Conservation (phyloP, 2,888 invertebrate genomes). For the Sesamia inferens region DNA sequence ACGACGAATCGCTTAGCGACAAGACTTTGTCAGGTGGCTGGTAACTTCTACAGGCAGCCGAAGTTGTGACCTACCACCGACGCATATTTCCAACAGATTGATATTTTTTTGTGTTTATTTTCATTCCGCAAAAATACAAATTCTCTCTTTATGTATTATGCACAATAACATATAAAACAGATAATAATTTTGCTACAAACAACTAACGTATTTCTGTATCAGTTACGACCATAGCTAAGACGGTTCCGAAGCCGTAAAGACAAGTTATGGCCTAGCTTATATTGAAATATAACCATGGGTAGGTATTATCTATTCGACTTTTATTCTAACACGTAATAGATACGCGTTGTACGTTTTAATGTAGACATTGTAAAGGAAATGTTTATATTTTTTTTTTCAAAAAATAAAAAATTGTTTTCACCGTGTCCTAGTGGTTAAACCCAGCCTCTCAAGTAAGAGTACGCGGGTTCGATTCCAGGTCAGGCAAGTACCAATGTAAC, state of each 20-base stretch:
- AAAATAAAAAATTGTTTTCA: background rate
- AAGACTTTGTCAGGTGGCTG: too few species aligned
- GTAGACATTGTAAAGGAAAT: background rate
- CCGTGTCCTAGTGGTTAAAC: too few species aligned
- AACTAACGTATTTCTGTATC: slow-evolving; percentile 4
- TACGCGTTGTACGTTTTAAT: slow-evolving; percentile 10
- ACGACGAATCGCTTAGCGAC: too few species aligned
- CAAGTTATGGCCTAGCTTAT: slow-evolving; percentile 52
- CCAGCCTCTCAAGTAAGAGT: too few species aligned
- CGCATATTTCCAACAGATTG: too few species aligned
- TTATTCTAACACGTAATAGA: slow-evolving; percentile 35
- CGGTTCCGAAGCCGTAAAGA: slow-evolving; percentile 41
- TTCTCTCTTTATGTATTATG: background rate
- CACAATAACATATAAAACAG: background rate
- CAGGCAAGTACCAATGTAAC: too few species aligned
- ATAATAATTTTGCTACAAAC: background rate
- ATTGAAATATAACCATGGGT: slow-evolving; percentile 43
- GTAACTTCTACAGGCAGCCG: too few species aligned
- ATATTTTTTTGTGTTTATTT: too few species aligned
- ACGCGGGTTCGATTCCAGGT: too few species aligned
- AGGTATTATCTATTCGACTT: slow-evolving; percentile 34
- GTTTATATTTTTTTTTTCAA: too few species aligned
- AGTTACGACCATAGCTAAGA: slow-evolving; percentile 30
- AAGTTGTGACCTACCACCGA: too few species aligned
- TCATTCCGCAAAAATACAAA: background rate